A percentile compares a stretch with the other conserved stretches of the same genome.
These are phyloP conservation scores for Sciurus carolinensis DNA, from an alignment of 2,797 vertebrate genomes.

Conservation along the genomic window DNA sequence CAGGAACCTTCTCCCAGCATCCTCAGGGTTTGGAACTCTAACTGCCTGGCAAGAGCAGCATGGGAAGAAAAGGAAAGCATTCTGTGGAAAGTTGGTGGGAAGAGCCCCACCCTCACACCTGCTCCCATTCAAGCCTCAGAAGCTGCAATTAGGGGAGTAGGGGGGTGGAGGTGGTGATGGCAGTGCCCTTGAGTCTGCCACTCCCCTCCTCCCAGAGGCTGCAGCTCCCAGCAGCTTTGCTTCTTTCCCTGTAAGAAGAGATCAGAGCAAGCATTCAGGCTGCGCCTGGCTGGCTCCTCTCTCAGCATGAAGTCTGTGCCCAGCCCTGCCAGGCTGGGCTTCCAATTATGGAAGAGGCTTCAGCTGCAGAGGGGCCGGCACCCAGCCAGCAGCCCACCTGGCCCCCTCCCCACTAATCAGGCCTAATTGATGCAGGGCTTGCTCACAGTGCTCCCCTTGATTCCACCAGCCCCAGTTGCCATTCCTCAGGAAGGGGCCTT, in stretches of 20 bases:
- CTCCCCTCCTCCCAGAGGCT: not conserved
- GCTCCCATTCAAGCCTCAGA: not conserved
- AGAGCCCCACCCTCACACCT: not conserved
- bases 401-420: not conserved
- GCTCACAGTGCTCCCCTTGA: not conserved
- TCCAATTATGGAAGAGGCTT: slow-evolving; percentile 22
- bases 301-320: not conserved
- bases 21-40: not conserved
- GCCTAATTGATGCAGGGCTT: not conserved
- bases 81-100: not conserved
- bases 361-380: fast-evolving
- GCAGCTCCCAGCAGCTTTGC: slow-evolving; percentile 3
- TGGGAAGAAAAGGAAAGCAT: not conserved
- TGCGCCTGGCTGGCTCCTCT: slow-evolving; percentile 13
- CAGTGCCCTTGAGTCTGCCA: not conserved
- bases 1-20: not conserved
- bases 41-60: fast-evolving
- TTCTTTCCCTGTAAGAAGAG: slow-evolving; percentile 56
- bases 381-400: slow-evolving; percentile 32
- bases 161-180: too few species aligned
- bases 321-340: slow-evolving; percentile 7
- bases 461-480: not conserved
- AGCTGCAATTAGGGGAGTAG: slow-evolving; percentile 25
- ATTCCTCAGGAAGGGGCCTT: not conserved
- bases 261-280: slow-evolving; percentile 62